These are phyloP conservation scores for Shargacucullia verbasci DNA, from an alignment of 2,888 invertebrate genomes.

Conservation along the genomic window DNA sequence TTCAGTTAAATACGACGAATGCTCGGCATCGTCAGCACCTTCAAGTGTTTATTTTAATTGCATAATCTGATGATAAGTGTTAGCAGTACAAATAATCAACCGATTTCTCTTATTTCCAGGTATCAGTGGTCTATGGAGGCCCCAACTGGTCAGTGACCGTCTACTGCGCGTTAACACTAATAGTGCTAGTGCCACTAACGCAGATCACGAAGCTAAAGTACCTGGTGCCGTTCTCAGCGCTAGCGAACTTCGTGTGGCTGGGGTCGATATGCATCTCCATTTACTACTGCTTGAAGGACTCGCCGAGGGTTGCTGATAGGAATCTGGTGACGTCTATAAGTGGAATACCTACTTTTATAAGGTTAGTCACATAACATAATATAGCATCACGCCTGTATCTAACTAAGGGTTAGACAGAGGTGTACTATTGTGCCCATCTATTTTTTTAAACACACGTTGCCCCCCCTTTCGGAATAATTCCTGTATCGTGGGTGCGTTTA, in stretches of 20 bases:
- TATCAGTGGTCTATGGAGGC: conserved; percentile 85
- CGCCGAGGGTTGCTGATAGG: conserved; percentile 77
- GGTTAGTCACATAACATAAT: conserved; percentile 65
- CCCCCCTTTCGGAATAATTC: too few species aligned
- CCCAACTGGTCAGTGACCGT: conserved; percentile 89
- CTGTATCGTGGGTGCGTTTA: too few species aligned
- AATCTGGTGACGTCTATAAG: conserved; percentile 84
- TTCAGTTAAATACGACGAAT: too few species aligned
- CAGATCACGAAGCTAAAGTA: conserved; percentile 94
- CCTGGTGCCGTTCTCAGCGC: conserved; percentile 96
- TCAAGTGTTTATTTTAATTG: too few species aligned
- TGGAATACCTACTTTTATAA: conserved; percentile 96
- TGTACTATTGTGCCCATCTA: too few species aligned
- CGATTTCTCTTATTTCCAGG: conserved; percentile 84
- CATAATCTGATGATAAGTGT: too few species aligned
- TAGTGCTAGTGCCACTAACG: conserved; percentile 92
- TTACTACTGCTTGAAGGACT: conserved; percentile 92
- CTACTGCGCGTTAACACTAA: conserved; percentile 91
- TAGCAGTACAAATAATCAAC: too few species aligned
- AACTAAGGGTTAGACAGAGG: too few species aligned
- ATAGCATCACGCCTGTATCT: too few species aligned
- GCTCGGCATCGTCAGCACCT: too few species aligned
- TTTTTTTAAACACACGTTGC: too few species aligned
- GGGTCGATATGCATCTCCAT: conserved; percentile 94
- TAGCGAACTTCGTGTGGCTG: conserved; percentile 95